These are phyloP conservation scores for Pteria penguin DNA, from an alignment of 2,888 invertebrate genomes.

Conservation along the genomic window DNA sequence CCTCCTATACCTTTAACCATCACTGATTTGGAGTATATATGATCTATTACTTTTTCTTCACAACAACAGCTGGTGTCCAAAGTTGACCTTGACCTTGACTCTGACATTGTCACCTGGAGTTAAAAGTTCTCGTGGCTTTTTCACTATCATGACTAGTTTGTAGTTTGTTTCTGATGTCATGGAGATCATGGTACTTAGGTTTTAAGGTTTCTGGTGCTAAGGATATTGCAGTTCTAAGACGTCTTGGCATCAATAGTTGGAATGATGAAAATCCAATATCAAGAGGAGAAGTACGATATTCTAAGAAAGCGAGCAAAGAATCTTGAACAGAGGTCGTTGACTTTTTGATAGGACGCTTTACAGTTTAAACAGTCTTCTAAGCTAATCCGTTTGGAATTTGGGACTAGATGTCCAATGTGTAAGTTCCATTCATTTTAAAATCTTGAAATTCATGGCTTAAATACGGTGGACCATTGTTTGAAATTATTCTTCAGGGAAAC, in stretches of 20 bases:
- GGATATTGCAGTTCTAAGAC: slow-evolving; percentile 32
- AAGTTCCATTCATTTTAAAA: slow-evolving; percentile 45
- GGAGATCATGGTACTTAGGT: too few relatives aligned
- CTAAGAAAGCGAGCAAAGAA: slow-evolving; percentile 38
- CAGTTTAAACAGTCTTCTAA: slow-evolving; percentile 49
- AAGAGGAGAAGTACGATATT: slow-evolving; percentile 43
- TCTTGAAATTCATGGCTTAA: too few relatives aligned
- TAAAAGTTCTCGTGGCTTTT: slow-evolving; percentile 19
- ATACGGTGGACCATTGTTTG: slow-evolving; percentile 50
- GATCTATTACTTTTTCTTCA: slow-evolving; percentile 9
- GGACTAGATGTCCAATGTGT: slow-evolving; percentile 39
- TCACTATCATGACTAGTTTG: too few relatives aligned
- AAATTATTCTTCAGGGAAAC: slow-evolving; percentile 37
- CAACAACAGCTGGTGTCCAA: slow-evolving; percentile 19
- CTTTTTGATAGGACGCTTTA: slow-evolving; percentile 47
- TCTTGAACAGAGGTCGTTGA: slow-evolving; percentile 29
- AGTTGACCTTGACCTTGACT: slow-evolving; percentile 9
- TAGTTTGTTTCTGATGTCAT: neutral
- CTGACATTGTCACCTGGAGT: slow-evolving; percentile 27
- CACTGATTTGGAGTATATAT: slow-evolving; percentile 6
- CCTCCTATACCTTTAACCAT: slow-evolving; percentile 6
- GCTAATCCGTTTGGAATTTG: slow-evolving; percentile 52
- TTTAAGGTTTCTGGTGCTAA: too few relatives aligned
- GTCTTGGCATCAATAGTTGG: slow-evolving; percentile 40
- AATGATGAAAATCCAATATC: slow-evolving; percentile 36